Evolutionary conservation across 2,888 invertebrate genomes (phyloP), one percentile per base, ranked within the genome.

Genomic region (Synanthedon myopaeformis): DNA sequence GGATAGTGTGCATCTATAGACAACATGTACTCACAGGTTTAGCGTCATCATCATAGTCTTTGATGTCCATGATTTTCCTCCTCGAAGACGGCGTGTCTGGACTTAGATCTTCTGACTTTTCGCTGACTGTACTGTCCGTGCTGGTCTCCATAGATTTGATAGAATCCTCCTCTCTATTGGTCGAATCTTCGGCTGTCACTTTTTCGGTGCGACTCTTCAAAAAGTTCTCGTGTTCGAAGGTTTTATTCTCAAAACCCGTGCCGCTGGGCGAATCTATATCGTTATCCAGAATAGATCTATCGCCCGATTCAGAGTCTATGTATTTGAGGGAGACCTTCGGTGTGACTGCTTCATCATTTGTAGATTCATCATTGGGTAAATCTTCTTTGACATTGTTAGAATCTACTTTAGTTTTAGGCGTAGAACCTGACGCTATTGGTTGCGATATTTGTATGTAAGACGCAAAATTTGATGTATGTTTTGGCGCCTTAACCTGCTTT

Each of bases 401-500:
- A 55, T 76, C 75, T 42, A 59, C 60, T 28, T 60, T 64, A 4
- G 59, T 64, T 61, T 76, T 83, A 49, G 75, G 67, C 13, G 72
- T 72, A 13, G 75, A 73, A 3, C 88, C 89, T 13, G 88, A 83
- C 0, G 86, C 82, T 56, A 87, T 70, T 0, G 88, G 87, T 62
- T 87, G 85, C 4, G 88, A 88, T 56, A 87, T 86, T 65, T 90
- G 89, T 64, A 90, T 90, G 68, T 90, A 90, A 54, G 90, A 90
- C 55, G 90, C 90, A 69, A 90, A 90, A 72, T 90, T 89, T 60
- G 89, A 90, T 4, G 90, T 89, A 52, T 89, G 89, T 66, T 88
- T 89, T 13, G 85, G 83, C 11, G 76, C 68, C 64, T 83, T 85
- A 0, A 84, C 79, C 61, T 85, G 84, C 57, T 87, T 87, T 54